A percentile compares a stretch with the other conserved stretches of the same genome.
Conservation (phyloP, 2,113 vertebrate genomes). For the Menura novaehollandiae region DNA sequence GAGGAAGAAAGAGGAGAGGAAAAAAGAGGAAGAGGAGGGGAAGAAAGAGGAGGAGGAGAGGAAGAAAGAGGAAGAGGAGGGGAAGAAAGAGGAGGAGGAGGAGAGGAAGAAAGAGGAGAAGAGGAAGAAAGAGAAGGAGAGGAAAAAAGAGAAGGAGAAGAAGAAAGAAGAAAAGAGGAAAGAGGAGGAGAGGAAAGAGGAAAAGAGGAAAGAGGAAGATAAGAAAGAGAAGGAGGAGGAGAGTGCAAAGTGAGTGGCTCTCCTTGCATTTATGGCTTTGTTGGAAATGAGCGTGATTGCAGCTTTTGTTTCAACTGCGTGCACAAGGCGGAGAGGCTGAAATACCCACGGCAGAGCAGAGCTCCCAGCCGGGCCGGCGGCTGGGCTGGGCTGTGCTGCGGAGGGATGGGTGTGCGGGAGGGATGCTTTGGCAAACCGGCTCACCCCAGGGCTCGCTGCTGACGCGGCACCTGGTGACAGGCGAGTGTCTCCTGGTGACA, state of each 20-base stretch:
- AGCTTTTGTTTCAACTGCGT: neutral
- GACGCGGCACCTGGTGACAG: conserved; percentile 23
- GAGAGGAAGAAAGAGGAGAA: no score
- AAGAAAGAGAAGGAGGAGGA: neutral
- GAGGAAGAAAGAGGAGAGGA: neutral
- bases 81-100: neutral
- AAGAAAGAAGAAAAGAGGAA: rapidly evolving
- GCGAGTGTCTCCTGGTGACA: conserved; percentile 63
- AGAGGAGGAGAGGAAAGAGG: no score
- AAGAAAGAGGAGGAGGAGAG: rapidly evolving
- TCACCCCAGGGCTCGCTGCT: conserved; percentile 10
- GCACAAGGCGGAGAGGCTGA: neutral
- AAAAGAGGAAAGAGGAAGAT: neutral
- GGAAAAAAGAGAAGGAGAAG: rapidly evolving
- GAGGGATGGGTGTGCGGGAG: neutral
- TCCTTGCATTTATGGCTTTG: neutral
- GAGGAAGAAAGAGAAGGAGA: rapidly evolving
- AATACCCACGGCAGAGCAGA: neutral
- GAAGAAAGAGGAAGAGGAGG: rapidly evolving
- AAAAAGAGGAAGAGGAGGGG: no score
- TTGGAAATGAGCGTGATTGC: rapidly evolving
- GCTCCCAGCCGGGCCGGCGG: neutral
- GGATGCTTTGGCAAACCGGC: neutral
- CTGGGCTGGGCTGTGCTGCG: neutral
- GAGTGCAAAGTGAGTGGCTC: conserved; percentile 64